Base-by-base conservation (phyloP, 1,140 invertebrate genomes). In the Mercenaria mercenaria region DNA sequence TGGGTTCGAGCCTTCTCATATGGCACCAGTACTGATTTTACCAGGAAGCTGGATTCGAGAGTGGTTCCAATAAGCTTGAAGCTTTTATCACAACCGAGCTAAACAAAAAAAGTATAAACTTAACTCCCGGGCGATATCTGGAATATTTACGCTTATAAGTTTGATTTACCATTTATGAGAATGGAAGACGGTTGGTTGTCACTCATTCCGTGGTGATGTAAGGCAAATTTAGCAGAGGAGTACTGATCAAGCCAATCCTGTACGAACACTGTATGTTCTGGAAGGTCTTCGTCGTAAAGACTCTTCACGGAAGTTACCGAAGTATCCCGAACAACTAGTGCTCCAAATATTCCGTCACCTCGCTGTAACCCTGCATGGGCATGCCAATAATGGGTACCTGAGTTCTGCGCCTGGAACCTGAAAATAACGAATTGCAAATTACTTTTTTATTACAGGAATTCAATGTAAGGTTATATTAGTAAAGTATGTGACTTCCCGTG, bases 341-440 rank as follows among this genome's bases (percentile, higher is more conserved):
- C 96, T 0, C 98, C 98, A 86, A 97, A 98, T 0, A 97, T 97
- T 0, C 98, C 98, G 92, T 99, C 98, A 10, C 97, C 97, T 32
- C 98, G 95, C 96, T 98, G 98, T 95, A 98, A 97, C 13, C 98
- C 98, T 20, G 97, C 97, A 93, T 99, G 98, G 3, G 98, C 97
- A 94, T 99, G 98, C 97, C 98, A 99, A 95, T 98, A 99, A 95
- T 98, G 98, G 0, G 98, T 98, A 47, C 98, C 98, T 11, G 93
- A n/a, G 39, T 74, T 89, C 26, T 91, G 39, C 8, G 97, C 97
- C 69, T 94, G 92, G 84, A 97, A 96, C 61, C 89, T 93, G 81
- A 37, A 26, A 29, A 64, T 13, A 59, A 37, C 13, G 43, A 47
- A 8, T 8, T 15, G 43, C 6, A 8, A 64, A 47, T 47, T 8